Evolutionary conservation across 2,888 invertebrate species (phyloP), one percentile per base, ranked within the genome.

Genomic region (Cataglyphis livida): DNA sequence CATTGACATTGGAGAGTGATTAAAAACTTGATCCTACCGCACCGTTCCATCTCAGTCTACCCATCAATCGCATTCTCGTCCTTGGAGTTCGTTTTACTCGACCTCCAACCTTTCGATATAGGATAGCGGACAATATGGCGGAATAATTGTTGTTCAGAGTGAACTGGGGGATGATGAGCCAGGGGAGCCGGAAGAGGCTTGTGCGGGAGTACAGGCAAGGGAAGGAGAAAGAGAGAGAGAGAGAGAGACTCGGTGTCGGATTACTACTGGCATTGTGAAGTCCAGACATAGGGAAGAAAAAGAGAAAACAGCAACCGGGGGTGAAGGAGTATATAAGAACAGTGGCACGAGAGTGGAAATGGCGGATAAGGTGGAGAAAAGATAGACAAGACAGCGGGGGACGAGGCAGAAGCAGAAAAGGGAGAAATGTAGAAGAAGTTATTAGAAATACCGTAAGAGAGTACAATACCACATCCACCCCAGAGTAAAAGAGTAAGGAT

Each of bases 21-120:
- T 92, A 92, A 93, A 92, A 92, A 92, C 91, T 92, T 92, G 92
- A 93, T 92, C 91, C 89, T 85, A 70, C 84, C 84, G 84, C 83
- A 87, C 75, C 74, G 84, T 86, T 85, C 86, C 85, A 83, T 87
- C 89, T 87, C 87, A 87, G 84, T 89, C 85, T 82, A 71, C 87
- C 84, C 73, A 75, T 82, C 75, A 66, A 71, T 83, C 83, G 78
- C 28, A 21, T 83, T 82, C 76, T 35, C 83, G 83, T 85, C 86
- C 86, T 88, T 82, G 85, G 79, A 51, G 64, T 68, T 66, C 68
- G 83, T 76, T 75, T 71, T 78, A 48, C 76, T 54, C 85, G 48
- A 70, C 75, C 81, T 82, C 83, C 65, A 88, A 74, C 81, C 83
- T 87, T 88, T 87, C 91, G 89, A 90, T 89, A 90, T 89, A 92